Percentiles rank a stretch among this genome's conserved stretches.
Conservation (phyloP, 2,113 vertebrate species). For the Echinops telfairi region DNA sequence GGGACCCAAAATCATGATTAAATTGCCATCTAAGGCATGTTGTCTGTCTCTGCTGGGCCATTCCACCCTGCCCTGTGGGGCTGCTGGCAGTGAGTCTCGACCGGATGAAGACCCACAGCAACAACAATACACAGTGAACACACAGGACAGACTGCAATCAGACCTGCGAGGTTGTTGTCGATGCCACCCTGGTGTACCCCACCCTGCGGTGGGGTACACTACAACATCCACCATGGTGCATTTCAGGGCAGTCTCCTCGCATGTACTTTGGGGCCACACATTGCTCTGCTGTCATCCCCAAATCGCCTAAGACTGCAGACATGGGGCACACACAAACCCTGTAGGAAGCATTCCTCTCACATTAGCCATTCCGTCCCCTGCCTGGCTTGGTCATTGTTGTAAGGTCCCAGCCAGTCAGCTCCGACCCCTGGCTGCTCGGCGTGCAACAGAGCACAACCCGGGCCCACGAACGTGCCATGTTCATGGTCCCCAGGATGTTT, state of each 20-base stretch:
- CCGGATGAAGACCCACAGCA: background rate
- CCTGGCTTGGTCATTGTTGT: background rate
- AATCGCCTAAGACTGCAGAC: background rate
- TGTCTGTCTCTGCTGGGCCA: too few species aligned
- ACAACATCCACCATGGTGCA: background rate
- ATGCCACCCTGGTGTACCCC: too few species aligned
- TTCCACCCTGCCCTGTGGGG: background rate
- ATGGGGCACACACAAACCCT: rapidly evolving
- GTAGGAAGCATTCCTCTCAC: background rate
- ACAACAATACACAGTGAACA: background rate
- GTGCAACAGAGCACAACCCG: background rate
- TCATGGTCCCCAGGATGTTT: background rate
- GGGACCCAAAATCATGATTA: background rate
- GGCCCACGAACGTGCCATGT: background rate
- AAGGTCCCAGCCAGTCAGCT: background rate
- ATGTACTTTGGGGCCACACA: rapidly evolving
- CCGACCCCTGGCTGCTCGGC: background rate
- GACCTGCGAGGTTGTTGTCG: background rate
- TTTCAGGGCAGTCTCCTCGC: background rate
- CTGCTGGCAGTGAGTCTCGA: background rate
- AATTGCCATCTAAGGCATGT: background rate
- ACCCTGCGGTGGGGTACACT: too few species aligned
- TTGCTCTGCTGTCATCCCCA: rapidly evolving
- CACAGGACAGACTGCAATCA: background rate
- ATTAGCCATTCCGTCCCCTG: background rate